These are phyloP conservation scores for Todus mexicanus DNA, from an alignment of 2,797 vertebrate genomes.

Conservation along the genomic window DNA sequence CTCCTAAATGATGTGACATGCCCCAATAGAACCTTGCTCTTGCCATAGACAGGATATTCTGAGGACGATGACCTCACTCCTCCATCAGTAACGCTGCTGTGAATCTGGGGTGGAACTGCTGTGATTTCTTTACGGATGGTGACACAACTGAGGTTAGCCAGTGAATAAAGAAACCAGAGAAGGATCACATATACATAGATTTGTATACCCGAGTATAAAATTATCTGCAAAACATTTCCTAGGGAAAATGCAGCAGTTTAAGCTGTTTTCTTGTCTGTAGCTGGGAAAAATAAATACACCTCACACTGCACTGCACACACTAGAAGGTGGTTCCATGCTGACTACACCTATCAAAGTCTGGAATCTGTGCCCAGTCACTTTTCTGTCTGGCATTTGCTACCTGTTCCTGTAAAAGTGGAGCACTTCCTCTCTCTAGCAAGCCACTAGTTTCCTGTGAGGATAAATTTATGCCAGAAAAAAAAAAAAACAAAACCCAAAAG, in stretches of 20 bases:
- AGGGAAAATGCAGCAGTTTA: background rate
- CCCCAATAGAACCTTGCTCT: background rate
- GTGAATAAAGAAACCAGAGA: background rate
- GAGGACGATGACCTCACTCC: background rate
- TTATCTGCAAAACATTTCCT: background rate
- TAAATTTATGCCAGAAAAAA: background rate
- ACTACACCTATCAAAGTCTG: background rate
- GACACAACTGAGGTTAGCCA: background rate
- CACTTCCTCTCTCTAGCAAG: conserved; percentile 1
- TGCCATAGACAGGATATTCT: background rate
- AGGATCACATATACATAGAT: background rate
- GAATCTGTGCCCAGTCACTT: background rate
- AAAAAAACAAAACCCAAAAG: background rate
- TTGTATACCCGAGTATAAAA: background rate
- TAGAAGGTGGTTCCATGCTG: background rate
- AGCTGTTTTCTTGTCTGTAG: background rate
- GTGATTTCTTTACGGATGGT: background rate
- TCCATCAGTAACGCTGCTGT: background rate
- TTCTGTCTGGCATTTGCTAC: background rate
- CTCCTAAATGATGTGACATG: background rate
- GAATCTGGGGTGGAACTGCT: background rate
- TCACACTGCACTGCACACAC: background rate
- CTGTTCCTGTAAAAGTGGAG: conserved; percentile 16
- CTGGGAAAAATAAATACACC: background rate
- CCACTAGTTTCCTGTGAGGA: background rate